These are phyloP conservation scores for Noctua comes DNA, from an alignment of 2,888 invertebrate genomes.

Conservation along the genomic window DNA sequence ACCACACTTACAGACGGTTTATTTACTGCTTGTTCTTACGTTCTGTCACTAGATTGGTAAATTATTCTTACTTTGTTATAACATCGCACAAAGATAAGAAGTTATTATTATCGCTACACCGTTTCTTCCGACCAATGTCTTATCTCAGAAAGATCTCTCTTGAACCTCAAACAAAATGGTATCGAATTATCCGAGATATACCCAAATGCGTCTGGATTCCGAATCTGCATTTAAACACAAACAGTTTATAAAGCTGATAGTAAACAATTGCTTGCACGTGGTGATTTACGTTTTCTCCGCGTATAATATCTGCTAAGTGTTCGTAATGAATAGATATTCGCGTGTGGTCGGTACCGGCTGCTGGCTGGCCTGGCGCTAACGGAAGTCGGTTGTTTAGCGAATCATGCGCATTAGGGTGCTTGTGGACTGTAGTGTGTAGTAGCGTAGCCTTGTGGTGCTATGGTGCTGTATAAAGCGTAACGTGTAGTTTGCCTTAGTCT, in stretches of 20 bases:
- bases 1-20: no score
- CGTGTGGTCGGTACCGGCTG: slow-evolving; percentile 77
- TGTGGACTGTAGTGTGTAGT: slow-evolving; percentile 44
- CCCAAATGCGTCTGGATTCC: slow-evolving; percentile 13
- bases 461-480: slow-evolving; percentile 13
- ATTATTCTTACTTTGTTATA: neutral
- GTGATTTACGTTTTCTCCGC: slow-evolving; percentile 58
- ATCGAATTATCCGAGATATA: neutral
- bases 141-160: neutral
- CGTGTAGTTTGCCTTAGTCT: neutral
- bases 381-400: slow-evolving; percentile 84
- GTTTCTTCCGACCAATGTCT: neutral
- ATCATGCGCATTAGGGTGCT: slow-evolving; percentile 65
- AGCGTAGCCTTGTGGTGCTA: slow-evolving; percentile 9
- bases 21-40: neutral
- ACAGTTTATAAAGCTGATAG: slow-evolving; percentile 36
- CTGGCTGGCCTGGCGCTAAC: slow-evolving; percentile 68
- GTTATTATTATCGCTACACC: neutral
- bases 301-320: slow-evolving; percentile 60
- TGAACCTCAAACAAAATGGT: neutral
- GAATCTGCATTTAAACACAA: slow-evolving; percentile 17
- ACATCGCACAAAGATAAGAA: no score
- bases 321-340: slow-evolving; percentile 72
- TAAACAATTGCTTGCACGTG: slow-evolving; percentile 63
- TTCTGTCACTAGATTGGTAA: neutral